Base-by-base conservation (phyloP, 1,140 invertebrate species). In the Chrysomallon squamiferum region DNA sequence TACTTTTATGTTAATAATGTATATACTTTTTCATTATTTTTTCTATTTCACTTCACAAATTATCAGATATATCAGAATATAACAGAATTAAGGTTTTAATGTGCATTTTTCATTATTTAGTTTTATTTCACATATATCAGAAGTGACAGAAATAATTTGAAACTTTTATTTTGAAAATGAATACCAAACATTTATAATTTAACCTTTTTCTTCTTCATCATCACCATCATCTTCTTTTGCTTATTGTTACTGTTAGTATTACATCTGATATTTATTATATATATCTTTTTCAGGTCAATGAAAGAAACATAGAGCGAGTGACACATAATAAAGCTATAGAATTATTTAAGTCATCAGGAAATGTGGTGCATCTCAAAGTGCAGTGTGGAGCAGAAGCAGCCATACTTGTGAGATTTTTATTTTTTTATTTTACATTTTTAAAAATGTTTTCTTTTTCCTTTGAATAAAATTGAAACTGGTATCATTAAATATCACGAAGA, bases 241-340 rank as follows among this genome's bases (percentile, higher is more conserved):
- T n/a, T n/a, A n/a, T n/a, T n/a, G n/a, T n/a, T n/a, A n/a, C n/a
- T n/a, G n/a, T n/a, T n/a, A n/a, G n/a, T n/a, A n/a, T n/a, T n/a
- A n/a, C n/a, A n/a, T n/a, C n/a, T n/a, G n/a, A 57, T 52, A 64
- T n/a, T 73, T 30, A 61, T 62, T 66, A 3, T 50, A 84, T n/a
- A 58, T 47, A 64, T 22, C 72, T 33, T 62, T 62, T 66, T 2
- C 52, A 84, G 81, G 73, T 84, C 27, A 84, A 84, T 76, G 80
- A 77, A 25, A 66, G 64, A 29, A 75, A 69, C 65, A 67, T 84
- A 22, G 68, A 72, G 22, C 59, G 62, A 22, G 74, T 82, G 13
- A 76, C 77, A 41, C 82, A 84, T 63, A 71, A 74, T 65, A 76
- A 79, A 57, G 82, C 82, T 52, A 80, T 84, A 22, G 64, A 75